Percentiles rank a stretch among this genome's conserved stretches.
phyloP scores from a whole-genome alignment of 2,797 vertebrate species.

The Amniataba percoides region DNA sequence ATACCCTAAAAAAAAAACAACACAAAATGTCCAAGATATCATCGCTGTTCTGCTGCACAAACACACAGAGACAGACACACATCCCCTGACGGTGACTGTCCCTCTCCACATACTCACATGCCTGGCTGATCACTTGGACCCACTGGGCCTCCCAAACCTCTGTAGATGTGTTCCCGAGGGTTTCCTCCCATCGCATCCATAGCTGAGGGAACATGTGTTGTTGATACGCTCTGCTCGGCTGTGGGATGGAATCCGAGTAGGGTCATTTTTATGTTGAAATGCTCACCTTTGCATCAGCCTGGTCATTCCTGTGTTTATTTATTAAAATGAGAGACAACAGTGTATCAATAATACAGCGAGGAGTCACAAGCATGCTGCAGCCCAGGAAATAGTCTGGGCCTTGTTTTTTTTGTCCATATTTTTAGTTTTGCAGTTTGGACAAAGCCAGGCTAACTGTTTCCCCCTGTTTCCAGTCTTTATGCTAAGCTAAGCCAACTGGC shows the following conservation, averaged over 20 bases:
- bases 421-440: neutral
- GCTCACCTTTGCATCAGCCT: constrained; percentile 15
- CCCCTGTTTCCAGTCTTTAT: neutral
- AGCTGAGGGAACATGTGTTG: constrained; percentile 32
- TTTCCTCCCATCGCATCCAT: neutral
- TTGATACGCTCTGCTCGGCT: constrained; percentile 26
- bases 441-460: neutral
- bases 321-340: neutral
- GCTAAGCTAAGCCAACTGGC: neutral
- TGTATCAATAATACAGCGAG: neutral
- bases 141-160: constrained; percentile 48
- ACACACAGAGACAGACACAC: constrained; percentile 18
- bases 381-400: neutral
- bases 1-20: neutral
- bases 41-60: neutral
- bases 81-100: constrained; percentile 43
- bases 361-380: neutral
- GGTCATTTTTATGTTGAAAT: neutral
- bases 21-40: constrained; percentile 18
- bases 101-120: constrained; percentile 42
- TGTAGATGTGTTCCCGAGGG: constrained; percentile 31
- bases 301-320: neutral
- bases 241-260: neutral
- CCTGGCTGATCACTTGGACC: constrained; percentile 55
- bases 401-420: neutral